phyloP scores from a whole-genome alignment of 2,113 vertebrate genomes.

The Peromyscus californicus region DNA sequence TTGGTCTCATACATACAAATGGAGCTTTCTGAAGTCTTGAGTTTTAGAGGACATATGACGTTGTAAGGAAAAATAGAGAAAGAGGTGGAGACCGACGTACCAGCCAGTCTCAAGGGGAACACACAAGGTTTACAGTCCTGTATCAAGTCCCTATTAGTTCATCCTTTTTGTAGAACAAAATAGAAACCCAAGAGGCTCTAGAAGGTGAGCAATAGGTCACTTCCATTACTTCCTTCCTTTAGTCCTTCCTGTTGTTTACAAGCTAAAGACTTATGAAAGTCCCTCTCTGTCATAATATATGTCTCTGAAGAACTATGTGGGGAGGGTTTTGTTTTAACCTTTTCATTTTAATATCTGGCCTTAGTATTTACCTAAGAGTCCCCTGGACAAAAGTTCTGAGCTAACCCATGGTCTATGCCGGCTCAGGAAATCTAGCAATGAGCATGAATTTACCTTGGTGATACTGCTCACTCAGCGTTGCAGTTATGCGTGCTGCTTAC shows the following conservation, averaged over 20 bases:
- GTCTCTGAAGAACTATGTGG: not conserved
- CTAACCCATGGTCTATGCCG: not conserved
- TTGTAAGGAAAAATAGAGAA: not conserved
- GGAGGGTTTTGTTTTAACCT: not conserved
- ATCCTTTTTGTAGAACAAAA: not conserved
- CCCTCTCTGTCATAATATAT: not conserved
- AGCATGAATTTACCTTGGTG: not conserved
- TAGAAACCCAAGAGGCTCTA: not conserved
- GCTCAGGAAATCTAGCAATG: not conserved
- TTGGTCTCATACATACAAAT: not conserved
- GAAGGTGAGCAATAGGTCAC: not conserved
- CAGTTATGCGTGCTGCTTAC: not conserved
- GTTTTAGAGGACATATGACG: not conserved
- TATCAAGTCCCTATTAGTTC: not conserved
- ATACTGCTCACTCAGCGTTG: not conserved
- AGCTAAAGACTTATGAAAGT: not conserved
- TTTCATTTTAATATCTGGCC: conserved; percentile 37
- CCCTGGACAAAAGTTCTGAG: not conserved
- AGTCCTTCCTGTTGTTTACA: not conserved
- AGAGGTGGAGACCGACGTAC: not conserved
- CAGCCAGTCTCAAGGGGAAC: not conserved
- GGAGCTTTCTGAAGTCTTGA: not conserved
- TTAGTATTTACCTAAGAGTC: not conserved
- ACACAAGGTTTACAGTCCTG: not conserved
- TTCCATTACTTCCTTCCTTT: not conserved